A percentile compares a stretch with the other conserved stretches of the same genome.
phyloP scores from a whole-genome alignment of 2,888 invertebrate genomes.

The Erebia aethiops region DNA sequence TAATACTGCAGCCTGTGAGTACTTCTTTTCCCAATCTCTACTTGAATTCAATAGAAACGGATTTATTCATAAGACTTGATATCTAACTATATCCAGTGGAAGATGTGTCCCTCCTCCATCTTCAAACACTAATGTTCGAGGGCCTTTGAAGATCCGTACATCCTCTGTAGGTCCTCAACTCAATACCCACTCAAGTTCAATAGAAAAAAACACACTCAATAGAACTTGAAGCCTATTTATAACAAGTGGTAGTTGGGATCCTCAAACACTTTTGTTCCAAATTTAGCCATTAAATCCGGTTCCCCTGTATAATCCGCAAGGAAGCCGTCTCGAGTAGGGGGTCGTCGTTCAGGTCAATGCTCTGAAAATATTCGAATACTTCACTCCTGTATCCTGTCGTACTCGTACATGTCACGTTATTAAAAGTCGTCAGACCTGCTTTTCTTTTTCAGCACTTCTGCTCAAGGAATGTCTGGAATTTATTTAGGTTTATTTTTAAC shows the following conservation, averaged over 20 bases:
- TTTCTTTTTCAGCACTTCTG: constrained; percentile 17
- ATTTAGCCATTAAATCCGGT: constrained; percentile 43
- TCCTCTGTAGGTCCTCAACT: not conserved
- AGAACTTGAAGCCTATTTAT: constrained; percentile 11
- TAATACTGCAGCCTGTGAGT: not conserved
- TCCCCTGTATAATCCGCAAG: constrained; percentile 47
- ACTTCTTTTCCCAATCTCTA: not conserved
- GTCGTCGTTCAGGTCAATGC: constrained; percentile 49
- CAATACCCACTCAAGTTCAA: not conserved
- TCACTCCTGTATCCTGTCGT: constrained; percentile 18
- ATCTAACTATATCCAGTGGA: not conserved
- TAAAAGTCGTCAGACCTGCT: constrained; percentile 23
- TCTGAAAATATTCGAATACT: constrained; percentile 45
- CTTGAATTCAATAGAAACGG: not conserved
- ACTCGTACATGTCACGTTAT: constrained; percentile 26
- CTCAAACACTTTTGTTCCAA: constrained; percentile 37
- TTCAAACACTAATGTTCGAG: not conserved
- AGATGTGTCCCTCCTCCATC: not conserved
- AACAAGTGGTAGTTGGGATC: constrained; percentile 12
- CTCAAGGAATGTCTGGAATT: constrained; percentile 9
- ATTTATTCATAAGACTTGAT: not conserved
- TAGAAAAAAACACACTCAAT: constrained; percentile 3
- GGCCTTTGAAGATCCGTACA: not conserved
- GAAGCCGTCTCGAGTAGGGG: constrained; percentile 49
- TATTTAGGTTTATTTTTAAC: constrained; percentile 4